Evolutionary conservation across 2,888 invertebrate genomes (phyloP), one percentile per base, ranked within the genome.

Genomic region (Cheilosia urbana): DNA sequence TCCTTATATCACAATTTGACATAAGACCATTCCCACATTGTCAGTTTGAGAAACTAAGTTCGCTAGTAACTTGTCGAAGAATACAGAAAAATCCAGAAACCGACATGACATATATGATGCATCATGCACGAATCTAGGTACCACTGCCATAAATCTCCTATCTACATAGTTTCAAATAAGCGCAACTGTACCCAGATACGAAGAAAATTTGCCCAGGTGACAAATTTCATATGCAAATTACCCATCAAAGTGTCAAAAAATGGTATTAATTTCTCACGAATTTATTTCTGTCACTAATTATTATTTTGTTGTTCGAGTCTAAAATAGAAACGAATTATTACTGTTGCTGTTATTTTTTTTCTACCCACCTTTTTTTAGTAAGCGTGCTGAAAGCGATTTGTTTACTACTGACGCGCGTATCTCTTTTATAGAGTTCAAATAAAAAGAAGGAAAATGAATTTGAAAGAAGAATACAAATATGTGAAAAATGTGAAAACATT

Each of bases 381-480:
- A 55, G 69, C 69, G 69, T 77, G 77, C 40, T 42, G 9, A 30
- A 55, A 42, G 51, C 42, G 57, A 27, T 49, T 69, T 62, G 45
- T 69, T 68, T 69, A 53, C 53, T 55, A 49, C 47, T 62, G 60
- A 53, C 69, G 77, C 62, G 77, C 77, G 62, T 69, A 62, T 53
- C 62, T 30, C 21, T 63, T 63, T 34, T 21, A 27, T 27, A 37
- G 21, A 21, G 15, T 42, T 58, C 24, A 45, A 49, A 53, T 15
- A 24, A 42, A 30, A 9, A 53, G 0, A 55, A 57, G 24, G 47
- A 47, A 53, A 9, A 47, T 42, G 34, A 60, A 55, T 53, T 53
- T 47, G 4, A 19, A n/a, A 55, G 27, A 49, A 37, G 37, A 37
- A 37, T 13, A 37, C 3, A 37, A 49, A 51, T 58, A 76, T 76